Conservation (phyloP, 2,888 invertebrate genomes). For the Cheilosia pagana region DNA sequence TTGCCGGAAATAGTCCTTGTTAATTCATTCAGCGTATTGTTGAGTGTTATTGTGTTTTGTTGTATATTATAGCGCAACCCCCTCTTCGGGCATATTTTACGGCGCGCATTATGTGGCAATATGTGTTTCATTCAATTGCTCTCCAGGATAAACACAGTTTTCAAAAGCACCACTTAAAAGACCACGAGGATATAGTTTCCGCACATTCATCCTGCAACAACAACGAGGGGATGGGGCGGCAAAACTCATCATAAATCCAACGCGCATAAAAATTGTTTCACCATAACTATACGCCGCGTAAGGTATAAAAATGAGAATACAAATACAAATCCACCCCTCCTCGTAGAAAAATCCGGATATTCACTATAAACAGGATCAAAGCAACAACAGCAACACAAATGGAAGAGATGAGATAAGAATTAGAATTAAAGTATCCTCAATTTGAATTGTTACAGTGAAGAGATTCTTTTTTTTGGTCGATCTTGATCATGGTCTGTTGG, state of each 20-base stretch:
- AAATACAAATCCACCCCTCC: conserved; percentile 45
- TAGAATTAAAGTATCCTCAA: conserved; percentile 73
- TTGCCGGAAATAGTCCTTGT: conserved; percentile 73
- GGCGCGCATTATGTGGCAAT: conserved; percentile 62
- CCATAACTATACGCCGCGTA: conserved; percentile 51
- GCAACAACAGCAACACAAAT: conserved; percentile 16
- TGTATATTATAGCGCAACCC: conserved; percentile 39
- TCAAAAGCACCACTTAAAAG: conserved; percentile 59
- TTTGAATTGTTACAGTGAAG: conserved; percentile 65
- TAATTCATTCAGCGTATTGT: conserved; percentile 67
- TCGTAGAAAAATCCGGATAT: conserved; percentile 38
- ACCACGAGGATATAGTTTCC: conserved; percentile 65
- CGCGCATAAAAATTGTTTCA: conserved; percentile 53
- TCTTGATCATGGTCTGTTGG: conserved; percentile 67
- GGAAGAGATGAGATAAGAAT: conserved; percentile 71
- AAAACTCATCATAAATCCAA: conserved; percentile 57
- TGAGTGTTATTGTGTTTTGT: conserved; percentile 51
- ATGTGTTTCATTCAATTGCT: conserved; percentile 58
- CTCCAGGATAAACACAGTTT: conserved; percentile 70
- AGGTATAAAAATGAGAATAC: conserved; percentile 39
- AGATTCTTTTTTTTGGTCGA: conserved; percentile 40
- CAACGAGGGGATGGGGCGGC: conserved; percentile 48
- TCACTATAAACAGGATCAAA: conserved; percentile 65
- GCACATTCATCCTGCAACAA: conserved; percentile 34
- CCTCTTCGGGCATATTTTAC: conserved; percentile 16